phyloP scores from a whole-genome alignment of 1,140 invertebrate genomes.

The Drosophila tani region DNA sequence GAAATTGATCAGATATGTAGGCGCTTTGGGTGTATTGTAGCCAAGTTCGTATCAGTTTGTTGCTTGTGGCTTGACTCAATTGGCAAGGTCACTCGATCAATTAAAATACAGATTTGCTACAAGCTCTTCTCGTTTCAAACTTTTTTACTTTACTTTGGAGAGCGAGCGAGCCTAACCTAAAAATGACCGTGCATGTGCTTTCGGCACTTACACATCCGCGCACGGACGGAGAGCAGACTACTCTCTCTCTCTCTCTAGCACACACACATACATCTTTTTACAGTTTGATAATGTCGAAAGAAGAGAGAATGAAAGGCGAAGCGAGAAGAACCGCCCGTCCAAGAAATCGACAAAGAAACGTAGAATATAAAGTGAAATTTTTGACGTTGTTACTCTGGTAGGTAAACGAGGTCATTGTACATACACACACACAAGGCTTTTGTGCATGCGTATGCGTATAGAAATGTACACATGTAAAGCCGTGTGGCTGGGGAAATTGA shows the following conservation, averaged over 20 bases:
- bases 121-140: slow-evolving; percentile 4
- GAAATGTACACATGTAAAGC: no score
- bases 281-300: slow-evolving; percentile 71
- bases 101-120: slow-evolving; percentile 7
- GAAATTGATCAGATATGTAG: slow-evolving; percentile 32
- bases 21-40: slow-evolving; percentile 14
- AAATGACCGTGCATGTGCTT: slow-evolving; percentile 59
- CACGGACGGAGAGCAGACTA: slow-evolving; percentile 1
- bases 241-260: not conserved
- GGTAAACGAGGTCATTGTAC: slow-evolving; percentile 72
- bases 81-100: slow-evolving; percentile 46
- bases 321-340: slow-evolving; percentile 30
- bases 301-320: slow-evolving; percentile 59
- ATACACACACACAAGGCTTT: slow-evolving; percentile 25
- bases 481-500: slow-evolving; percentile 34
- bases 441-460: slow-evolving; percentile 1
- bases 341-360: slow-evolving; percentile 65
- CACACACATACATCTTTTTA: slow-evolving; percentile 58
- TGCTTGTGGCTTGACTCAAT: slow-evolving; percentile 24
- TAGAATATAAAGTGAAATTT: slow-evolving; percentile 71
- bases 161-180: slow-evolving; percentile 61
- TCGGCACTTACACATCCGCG: slow-evolving; percentile 27
- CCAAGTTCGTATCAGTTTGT: slow-evolving; percentile 16
- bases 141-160: slow-evolving; percentile 2
- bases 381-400: slow-evolving; percentile 61